Conservation (phyloP, 2,113 vertebrate species). For the Oreochromis tanganicae region DNA sequence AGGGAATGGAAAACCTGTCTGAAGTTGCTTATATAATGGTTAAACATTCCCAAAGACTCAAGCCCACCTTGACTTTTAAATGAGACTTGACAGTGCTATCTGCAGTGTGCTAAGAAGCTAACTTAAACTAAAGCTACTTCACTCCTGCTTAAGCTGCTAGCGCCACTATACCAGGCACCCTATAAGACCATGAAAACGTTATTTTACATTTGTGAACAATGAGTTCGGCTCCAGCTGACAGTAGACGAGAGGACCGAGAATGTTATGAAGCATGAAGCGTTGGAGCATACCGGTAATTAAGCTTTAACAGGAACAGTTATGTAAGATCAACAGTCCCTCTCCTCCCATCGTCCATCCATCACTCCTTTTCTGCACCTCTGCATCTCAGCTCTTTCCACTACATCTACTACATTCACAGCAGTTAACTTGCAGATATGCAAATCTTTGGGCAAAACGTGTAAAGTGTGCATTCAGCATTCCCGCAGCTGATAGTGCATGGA, state of each 20-base stretch:
- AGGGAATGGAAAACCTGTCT: not conserved
- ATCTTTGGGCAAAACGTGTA: slow-evolving; percentile 72
- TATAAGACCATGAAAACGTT: slow-evolving; percentile 47
- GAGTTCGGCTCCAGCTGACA: slow-evolving; percentile 30
- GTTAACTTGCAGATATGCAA: slow-evolving; percentile 68
- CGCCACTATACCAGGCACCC: slow-evolving; percentile 30
- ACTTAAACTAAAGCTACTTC: slow-evolving; percentile 46
- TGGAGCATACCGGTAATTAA: slow-evolving; percentile 31
- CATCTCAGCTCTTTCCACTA: slow-evolving; percentile 33
- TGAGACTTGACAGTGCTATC: slow-evolving; percentile 34
- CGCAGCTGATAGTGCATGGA: slow-evolving; percentile 56
- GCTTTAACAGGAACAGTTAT: slow-evolving; percentile 12
- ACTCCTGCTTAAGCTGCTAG: slow-evolving; percentile 46
- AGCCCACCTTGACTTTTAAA: slow-evolving; percentile 32
- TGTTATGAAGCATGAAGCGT: slow-evolving; percentile 34
- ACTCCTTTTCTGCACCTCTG: slow-evolving; percentile 18
- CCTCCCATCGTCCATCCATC: slow-evolving; percentile 1
- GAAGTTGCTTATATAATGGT: not conserved
- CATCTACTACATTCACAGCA: slow-evolving; percentile 60
- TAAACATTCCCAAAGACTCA: slow-evolving; percentile 18
- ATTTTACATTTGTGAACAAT: slow-evolving; percentile 65
- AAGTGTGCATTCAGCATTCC: slow-evolving; percentile 65
- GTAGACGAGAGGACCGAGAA: slow-evolving; percentile 29
- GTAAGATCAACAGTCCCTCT: slow-evolving; percentile 21
- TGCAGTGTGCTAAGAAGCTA: slow-evolving; percentile 53